These are phyloP conservation scores for Iselma pallidipennis DNA, from an alignment of 2,888 invertebrate species.

Conservation along the genomic window DNA sequence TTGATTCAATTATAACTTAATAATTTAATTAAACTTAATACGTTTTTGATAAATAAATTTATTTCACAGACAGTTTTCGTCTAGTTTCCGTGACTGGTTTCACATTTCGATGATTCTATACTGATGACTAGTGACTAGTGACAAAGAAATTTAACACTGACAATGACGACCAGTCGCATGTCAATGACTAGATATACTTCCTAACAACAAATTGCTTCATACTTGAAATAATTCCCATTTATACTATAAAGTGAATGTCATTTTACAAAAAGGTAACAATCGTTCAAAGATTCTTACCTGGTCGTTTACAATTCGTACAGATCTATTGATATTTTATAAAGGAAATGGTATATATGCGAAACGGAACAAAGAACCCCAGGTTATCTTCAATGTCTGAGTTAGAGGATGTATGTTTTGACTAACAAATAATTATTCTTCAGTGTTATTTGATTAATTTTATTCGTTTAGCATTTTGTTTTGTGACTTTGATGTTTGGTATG, in stretches of 20 bases:
- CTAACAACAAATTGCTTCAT: constrained; percentile 3
- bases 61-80: background rate
- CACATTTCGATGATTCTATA: constrained; percentile 2
- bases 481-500: background rate
- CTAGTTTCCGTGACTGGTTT: background rate
- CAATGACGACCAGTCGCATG: constrained; percentile 9
- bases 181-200: constrained; percentile 12
- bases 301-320: too few species aligned
- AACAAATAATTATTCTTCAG: background rate
- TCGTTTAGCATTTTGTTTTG: background rate
- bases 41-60: too few species aligned
- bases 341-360: too few species aligned
- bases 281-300: too few species aligned
- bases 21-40: too few species aligned
- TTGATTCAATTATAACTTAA: background rate
- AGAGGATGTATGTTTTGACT: background rate
- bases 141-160: constrained; percentile 20
- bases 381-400: background rate
- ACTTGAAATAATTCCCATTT: constrained; percentile 10
- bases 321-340: too few species aligned
- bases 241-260: too few species aligned
- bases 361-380: too few species aligned
- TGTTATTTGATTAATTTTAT: background rate
- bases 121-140: background rate
- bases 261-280: too few species aligned